Base-by-base conservation (phyloP, 1,140 invertebrate genomes). In the Drosophila seguyi region DNA sequence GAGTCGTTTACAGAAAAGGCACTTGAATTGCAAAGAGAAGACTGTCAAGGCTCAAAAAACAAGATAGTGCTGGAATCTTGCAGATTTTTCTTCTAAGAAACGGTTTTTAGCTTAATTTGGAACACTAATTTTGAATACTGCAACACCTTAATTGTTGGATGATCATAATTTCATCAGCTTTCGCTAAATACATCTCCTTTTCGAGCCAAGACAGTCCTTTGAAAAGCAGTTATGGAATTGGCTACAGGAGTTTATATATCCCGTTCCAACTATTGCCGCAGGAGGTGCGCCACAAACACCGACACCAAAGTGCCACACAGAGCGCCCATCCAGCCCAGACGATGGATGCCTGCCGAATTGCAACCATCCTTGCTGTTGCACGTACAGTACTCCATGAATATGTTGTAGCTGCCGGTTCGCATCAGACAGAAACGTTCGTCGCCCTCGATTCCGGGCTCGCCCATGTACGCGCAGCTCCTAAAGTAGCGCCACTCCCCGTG, bases 291-390 rank as follows among this genome's bases (percentile, higher is more conserved):
- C 96, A 83, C 97, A 96, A 82, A 97, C 96, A 91, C 99, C 95
- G 95, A 99, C 98, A 98, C 98, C 99, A 18, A 99, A 94, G 84
- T 99, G 95, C 44, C 99, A 94, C 72, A 98, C 98, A 93, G 98
- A 97, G 94, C 99, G 20, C 98, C 98, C 22, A 72, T 3, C 58
- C 34, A 52, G 11, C 66, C 83, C 38, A 52, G 31, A 6, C 50
- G 59, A 8, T 68, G 79, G 6, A 79, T 27, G 1, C 69, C 79
- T 6, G 95, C 95, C 29, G 93, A 80, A 93, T 98, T 98, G 86
- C 98, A 98, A 6, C 97, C 97, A 93, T 98, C 97, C 93, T 98
- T 98, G 84, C 96, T 97, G 79, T 97, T 97, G 85, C 97, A 99
- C 1, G 97, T 98, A 92, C 98, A 99, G 84, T 97, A 97, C 93